These are phyloP conservation scores for Acropternis orthonyx DNA, from an alignment of 2,797 vertebrate genomes.

Conservation along the genomic window DNA sequence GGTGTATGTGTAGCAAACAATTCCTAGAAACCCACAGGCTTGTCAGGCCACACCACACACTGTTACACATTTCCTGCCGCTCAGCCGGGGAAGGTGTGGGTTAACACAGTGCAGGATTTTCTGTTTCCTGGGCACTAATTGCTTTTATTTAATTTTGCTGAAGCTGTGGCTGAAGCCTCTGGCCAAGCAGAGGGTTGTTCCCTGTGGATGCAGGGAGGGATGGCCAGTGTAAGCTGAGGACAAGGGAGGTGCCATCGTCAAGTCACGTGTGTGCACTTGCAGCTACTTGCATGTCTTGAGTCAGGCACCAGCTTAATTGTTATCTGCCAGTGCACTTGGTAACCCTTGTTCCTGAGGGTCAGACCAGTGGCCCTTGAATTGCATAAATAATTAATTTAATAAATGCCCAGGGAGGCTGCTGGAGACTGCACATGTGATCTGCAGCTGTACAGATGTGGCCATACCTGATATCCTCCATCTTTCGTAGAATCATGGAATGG, in stretches of 20 bases:
- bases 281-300: neutral
- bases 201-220: neutral
- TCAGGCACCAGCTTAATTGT: slow-evolving; percentile 21
- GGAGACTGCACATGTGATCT: neutral
- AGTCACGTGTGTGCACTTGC: neutral
- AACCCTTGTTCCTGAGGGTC: neutral
- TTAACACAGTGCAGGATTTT: neutral
- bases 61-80: neutral
- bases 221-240: neutral
- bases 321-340: neutral
- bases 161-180: neutral
- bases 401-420: neutral
- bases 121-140: neutral
- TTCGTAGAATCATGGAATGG: neutral
- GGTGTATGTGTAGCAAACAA: neutral
- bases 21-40: neutral
- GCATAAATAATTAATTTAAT: neutral
- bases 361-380: neutral
- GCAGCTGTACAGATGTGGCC: neutral
- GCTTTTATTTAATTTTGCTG: neutral
- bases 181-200: neutral
- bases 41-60: neutral
- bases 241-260: neutral
- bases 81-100: neutral
- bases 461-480: neutral